A percentile compares a stretch with the other conserved stretches of the same genome.
Evolutionary conservation across 2,113 vertebrate genomes (phyloP).

Genomic region (Accipiter cooperii): DNA sequence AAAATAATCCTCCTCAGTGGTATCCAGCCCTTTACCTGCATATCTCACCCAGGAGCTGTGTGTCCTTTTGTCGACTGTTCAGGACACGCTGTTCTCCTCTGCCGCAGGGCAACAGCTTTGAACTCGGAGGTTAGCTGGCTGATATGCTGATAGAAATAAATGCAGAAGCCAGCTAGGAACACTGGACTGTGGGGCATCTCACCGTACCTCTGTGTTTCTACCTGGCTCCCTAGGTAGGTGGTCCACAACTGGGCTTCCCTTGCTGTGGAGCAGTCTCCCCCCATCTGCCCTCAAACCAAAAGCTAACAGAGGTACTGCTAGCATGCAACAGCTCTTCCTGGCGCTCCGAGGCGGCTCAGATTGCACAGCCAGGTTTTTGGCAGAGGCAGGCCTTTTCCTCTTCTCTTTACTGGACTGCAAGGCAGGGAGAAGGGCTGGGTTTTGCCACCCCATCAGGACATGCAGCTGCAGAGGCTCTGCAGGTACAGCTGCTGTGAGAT

Average conservation of each 20-base stretch:
- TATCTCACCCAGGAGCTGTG: neutral
- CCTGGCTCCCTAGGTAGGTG: neutral
- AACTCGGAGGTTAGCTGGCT: neutral
- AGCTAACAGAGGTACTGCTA: neutral
- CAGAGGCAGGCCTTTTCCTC: neutral
- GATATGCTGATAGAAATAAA: neutral
- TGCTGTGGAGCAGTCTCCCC: rapidly evolving
- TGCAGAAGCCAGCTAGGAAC: neutral
- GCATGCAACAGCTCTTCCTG: neutral
- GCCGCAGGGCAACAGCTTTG: neutral
- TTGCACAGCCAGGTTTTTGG: neutral
- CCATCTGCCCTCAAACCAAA: neutral
- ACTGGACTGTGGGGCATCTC: neutral
- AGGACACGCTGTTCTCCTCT: neutral
- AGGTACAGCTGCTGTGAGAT: neutral
- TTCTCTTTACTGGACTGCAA: neutral
- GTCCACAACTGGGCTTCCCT: neutral
- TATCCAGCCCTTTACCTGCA: neutral
- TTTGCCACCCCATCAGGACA: neutral
- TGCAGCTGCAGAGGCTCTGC: neutral
- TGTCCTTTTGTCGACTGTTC: neutral
- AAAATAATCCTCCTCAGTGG: neutral
- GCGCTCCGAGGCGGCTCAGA: rapidly evolving
- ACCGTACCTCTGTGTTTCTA: neutral
- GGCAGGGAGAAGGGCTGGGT: neutral